Evolutionary conservation across 1,140 invertebrate species (phyloP), one percentile per base, ranked within the genome.

Genomic region (Zophobas atratus): DNA sequence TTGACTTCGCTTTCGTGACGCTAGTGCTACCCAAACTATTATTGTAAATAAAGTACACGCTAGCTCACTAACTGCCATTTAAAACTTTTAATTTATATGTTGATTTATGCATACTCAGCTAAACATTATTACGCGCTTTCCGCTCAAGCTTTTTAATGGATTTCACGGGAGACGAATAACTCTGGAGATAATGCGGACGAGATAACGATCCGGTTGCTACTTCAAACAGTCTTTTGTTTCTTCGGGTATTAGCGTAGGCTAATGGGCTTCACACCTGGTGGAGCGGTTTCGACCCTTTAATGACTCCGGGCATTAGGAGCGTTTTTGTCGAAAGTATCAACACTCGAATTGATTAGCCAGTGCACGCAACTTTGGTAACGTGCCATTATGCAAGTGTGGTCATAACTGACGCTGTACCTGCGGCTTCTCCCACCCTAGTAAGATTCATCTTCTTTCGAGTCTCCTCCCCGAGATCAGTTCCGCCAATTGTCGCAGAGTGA

Each of bases 1-100:
- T 86, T 86, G 85, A 85, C 82, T 86, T 67, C 80, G 84, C 70
- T 85, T 85, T 85, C 85, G 85, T 86, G 84, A 80, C 80, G 77
- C 56, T 53, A 78, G 46, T 80, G 78, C 77, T 79, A 78, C 81
- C 79, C 76, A 79, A 84, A 83, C 80, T 81, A 85, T 85, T 85
- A 85, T 84, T 83, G 77, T 82, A 82, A 83, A 83, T 85, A 82
- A 84, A 84, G 72, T 81, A 81, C 84, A 84, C 78, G 83, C 81
- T 79, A 83, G 75, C 78, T 63, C 70, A 49, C 75, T 79, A 82
- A 82, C 77, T 79, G 63, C 78, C 63, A 57, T 80, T 78, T 79
- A 80, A 81, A 80, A 81, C 77, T 80, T 82, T 81, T 76, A 82
- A 82, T 82, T 80, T 80, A 48, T 75, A 77, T 81, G 60, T n/a